phyloP scores from a whole-genome alignment of 2,888 invertebrate species.

The Drosophila gaucha region DNA sequence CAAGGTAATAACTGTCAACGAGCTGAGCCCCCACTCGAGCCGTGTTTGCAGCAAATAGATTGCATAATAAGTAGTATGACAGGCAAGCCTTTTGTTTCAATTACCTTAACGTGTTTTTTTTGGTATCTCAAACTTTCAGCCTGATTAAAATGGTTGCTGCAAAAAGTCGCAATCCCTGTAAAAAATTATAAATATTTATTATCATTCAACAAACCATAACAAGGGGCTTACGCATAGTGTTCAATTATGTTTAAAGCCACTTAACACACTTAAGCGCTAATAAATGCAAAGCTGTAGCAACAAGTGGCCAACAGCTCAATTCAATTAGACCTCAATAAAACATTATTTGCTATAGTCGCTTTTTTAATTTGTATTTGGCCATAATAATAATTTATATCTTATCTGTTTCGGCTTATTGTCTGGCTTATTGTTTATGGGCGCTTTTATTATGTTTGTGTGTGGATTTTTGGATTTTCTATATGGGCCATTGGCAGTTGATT shows the following conservation, averaged over 20 bases:
- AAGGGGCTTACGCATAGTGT: not conserved
- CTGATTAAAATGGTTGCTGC: slow-evolving; percentile 24
- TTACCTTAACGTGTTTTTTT: slow-evolving; percentile 16
- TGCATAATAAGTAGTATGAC: slow-evolving; percentile 13
- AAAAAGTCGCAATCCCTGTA: not conserved
- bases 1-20: slow-evolving; percentile 50
- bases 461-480: slow-evolving; percentile 22
- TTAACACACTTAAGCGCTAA: not conserved
- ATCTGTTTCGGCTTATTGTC: slow-evolving; percentile 57
- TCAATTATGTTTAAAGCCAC: not conserved
- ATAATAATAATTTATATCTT: slow-evolving; percentile 45
- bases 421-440: slow-evolving; percentile 56
- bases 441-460: slow-evolving; percentile 52
- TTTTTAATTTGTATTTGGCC: slow-evolving; percentile 19
- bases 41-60: slow-evolving; percentile 37
- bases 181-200: slow-evolving; percentile 1
- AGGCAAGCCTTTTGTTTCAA: slow-evolving; percentile 21
- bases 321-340: slow-evolving; percentile 7
- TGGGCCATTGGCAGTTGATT: slow-evolving; percentile 57
- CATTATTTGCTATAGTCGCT: not conserved
- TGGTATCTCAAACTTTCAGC: not conserved
- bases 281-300: slow-evolving; percentile 3
- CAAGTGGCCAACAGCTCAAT: slow-evolving; percentile 3
- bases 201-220: not conserved
- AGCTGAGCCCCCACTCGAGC: slow-evolving; percentile 22